Base-by-base conservation (phyloP, 2,797 vertebrate genomes). In the Onychomys leucogaster region DNA sequence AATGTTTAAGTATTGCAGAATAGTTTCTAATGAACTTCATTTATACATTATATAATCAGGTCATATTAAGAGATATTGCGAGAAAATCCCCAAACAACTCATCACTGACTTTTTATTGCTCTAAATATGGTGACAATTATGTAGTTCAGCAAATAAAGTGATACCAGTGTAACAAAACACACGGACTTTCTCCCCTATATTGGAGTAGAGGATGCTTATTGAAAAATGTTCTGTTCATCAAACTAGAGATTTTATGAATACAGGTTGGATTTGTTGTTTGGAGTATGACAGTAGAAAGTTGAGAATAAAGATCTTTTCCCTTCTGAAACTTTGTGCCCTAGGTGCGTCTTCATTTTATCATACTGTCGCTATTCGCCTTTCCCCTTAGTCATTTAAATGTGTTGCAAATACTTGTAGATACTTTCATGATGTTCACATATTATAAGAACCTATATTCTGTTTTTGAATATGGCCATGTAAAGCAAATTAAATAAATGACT, bases 401-500 rank as follows among this genome's bases (percentile, higher is more conserved):
- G 69, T 16, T 71, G 78, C 63, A 91, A 49, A n/a, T 84, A 32
- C 5, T 83, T 29, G 25, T 17, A 83, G 92, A 89, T 93, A 57
- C 32, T 41, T 88, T 87, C 41, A 2, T 17, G 75, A 55, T 76
- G 23, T 41, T n/a, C 4, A 55, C 29, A 69, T 63, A 87, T 34
- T 63, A 57, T 63, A 89, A 87, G 34, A 13, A 81, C 9, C 32
- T 34, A 81, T 85, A 78, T 49, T 21, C 88, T 34, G 46, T 6
- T n/a, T 71, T 90, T 13, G 61, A 75, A 89, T 19, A 59, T 8
- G 25, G 5, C 52, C 37, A 75, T 23, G 6, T 61, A 85, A 96
- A 84, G 11, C n/a, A 96, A 96, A 76, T 95, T 55, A 94, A 97
- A 34, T 95, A 85, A 80, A 52, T 10, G 4, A 41, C 75, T 59